phyloP scores from a whole-genome alignment of 2,797 vertebrate species.

The Xenopus petersii region DNA sequence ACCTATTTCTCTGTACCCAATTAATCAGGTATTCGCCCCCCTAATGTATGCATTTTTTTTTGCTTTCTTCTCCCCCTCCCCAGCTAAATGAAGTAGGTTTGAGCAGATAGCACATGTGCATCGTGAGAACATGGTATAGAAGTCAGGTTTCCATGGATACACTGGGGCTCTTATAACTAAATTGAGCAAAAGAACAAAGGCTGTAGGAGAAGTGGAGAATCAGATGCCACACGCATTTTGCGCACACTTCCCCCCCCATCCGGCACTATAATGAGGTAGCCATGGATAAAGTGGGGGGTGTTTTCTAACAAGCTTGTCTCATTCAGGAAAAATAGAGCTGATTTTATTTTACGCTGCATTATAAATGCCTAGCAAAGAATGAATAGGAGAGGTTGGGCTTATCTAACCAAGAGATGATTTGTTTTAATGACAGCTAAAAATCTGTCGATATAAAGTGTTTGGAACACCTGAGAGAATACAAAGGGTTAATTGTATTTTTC shows the following conservation, averaged over 20 bases:
- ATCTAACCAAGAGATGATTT: no score
- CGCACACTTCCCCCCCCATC: not conserved
- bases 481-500: no score
- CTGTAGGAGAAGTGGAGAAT: not conserved
- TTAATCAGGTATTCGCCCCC: not conserved
- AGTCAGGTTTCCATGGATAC: slow-evolving; percentile 53
- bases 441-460: no score
- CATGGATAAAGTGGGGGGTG: not conserved
- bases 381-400: not conserved
- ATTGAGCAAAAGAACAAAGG: slow-evolving; percentile 37
- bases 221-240: not conserved
- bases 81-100: slow-evolving; percentile 15
- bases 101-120: slow-evolving; percentile 34
- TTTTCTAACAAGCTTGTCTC: not conserved
- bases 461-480: no score
- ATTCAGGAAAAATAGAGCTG: not conserved
- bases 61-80: not conserved
- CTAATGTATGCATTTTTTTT: not conserved
- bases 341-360: not conserved
- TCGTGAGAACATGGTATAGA: slow-evolving; percentile 40
- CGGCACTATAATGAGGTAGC: not conserved
- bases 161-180: slow-evolving; percentile 1
- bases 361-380: not conserved
- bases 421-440: no score
- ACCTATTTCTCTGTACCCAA: not conserved